Percentiles rank a stretch among this genome's conserved stretches.
Evolutionary conservation across 2,113 vertebrate genomes (phyloP).

Genomic region (Calidris pugnax): DNA sequence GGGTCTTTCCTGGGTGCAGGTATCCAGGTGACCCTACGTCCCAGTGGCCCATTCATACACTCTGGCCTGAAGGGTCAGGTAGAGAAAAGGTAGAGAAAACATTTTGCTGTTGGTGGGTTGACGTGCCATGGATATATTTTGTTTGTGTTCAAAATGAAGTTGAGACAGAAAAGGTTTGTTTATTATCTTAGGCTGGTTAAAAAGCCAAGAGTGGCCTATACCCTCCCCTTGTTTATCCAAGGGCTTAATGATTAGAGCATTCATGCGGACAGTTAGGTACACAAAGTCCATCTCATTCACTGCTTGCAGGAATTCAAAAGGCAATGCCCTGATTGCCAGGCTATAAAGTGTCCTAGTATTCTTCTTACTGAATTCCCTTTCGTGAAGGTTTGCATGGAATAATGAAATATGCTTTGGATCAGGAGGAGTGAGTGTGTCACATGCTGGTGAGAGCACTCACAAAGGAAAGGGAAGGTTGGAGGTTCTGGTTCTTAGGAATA

Average conservation of each 20-base stretch:
- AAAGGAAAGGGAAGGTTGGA: neutral
- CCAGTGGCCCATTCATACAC: neutral
- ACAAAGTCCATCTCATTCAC: constrained; percentile 2
- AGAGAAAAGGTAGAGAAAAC: neutral
- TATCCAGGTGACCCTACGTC: neutral
- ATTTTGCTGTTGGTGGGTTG: neutral
- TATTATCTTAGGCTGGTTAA: neutral
- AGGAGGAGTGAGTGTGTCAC: neutral
- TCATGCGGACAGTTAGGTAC: neutral
- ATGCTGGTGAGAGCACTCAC: neutral
- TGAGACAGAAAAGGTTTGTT: neutral
- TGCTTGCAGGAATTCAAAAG: neutral
- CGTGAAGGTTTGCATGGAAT: neutral
- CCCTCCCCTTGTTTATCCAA: neutral
- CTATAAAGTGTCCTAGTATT: neutral
- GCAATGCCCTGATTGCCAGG: neutral
- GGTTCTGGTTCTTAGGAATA: neutral
- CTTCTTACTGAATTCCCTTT: neutral
- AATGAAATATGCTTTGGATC: neutral
- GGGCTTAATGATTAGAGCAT: constrained; percentile 1
- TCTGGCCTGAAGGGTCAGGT: neutral
- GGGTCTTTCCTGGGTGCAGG: neutral
- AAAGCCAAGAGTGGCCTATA: neutral
- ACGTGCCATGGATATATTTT: neutral
- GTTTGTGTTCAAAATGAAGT: neutral